These are phyloP conservation scores for Carlito syrichta DNA, from an alignment of 2,113 vertebrate genomes.

Conservation along the genomic window DNA sequence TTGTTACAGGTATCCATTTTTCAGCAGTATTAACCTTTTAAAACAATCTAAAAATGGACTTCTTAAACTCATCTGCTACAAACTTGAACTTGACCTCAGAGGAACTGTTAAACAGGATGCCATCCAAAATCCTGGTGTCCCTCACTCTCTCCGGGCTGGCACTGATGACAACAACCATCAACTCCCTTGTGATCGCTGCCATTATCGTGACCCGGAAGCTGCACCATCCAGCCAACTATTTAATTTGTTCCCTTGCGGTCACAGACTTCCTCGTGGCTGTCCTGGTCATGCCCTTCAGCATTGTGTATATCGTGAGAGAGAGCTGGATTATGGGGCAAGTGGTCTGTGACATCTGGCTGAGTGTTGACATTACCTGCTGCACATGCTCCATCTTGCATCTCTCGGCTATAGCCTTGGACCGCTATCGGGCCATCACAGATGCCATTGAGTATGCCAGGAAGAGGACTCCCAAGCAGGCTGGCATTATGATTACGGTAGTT, in stretches of 20 bases:
- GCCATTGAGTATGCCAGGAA: conserved; percentile 96
- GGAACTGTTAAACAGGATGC: conserved; percentile 81
- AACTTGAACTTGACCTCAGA: conserved; percentile 84
- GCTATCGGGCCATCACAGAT: conserved; percentile 95
- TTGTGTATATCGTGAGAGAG: conserved; percentile 94
- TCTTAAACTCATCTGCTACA: conserved; percentile 89
- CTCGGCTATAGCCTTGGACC: conserved; percentile 94
- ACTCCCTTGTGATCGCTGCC: conserved; percentile 96
- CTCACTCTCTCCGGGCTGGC: conserved; percentile 92
- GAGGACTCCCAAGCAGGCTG: conserved; percentile 92
- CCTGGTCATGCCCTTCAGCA: conserved; percentile 98
- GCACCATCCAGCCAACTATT: conserved; percentile 97
- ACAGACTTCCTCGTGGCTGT: conserved; percentile 97
- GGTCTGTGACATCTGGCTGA: conserved; percentile 95
- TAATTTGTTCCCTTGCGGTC: conserved; percentile 96
- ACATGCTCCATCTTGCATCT: conserved; percentile 98
- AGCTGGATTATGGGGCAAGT: conserved; percentile 95
- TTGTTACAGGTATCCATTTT: conserved; percentile 76
- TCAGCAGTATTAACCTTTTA: conserved; percentile 57
- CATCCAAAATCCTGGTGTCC: conserved; percentile 92
- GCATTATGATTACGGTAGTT: conserved; percentile 92
- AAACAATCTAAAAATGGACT: conserved; percentile 91
- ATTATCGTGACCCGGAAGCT: conserved; percentile 97
- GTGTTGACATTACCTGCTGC: conserved; percentile 96
- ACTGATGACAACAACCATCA: conserved; percentile 94